Base-by-base conservation (phyloP, 2,797 vertebrate species). In the Heterohyrax brucei region DNA sequence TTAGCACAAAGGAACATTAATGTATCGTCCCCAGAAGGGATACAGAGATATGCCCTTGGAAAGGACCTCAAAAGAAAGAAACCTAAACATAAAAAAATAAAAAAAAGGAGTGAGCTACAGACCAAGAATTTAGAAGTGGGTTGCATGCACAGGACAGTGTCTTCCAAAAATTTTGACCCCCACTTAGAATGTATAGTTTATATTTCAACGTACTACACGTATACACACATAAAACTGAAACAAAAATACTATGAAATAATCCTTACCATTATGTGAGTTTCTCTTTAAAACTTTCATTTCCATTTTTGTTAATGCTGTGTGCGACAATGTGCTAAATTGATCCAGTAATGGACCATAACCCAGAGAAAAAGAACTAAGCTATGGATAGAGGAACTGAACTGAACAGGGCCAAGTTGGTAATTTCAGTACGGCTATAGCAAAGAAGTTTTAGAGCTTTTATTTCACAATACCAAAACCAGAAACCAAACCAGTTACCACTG, bases 271-370 rank as follows among this genome's bases (percentile, higher is more conserved):
- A 53, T 13, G n/a, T 59, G n/a, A 92, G 83, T 48, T 95, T 93
- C 88, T 79, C 96, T 73, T 88, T 72, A 83, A 83, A 96, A 82
- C 70, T 75, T 90, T 68, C 50, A 62, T 78, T 87, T 68, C 30
- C 64, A 87, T 96, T 91, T 76, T 93, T 79, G 93, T 92, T 93
- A 95, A 86, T 59, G 70, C 64, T 88, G 50, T 33, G 10, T 75
- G 22, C 82, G 72, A 96, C 61, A 39, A 39, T 39, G 94, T 56
- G n/a, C 50, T 92, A 93, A 87, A 80, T 14, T 90, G 87, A 94
- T 59, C 64, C 30, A 85, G 77, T 80, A 80, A 88, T 30, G n/a
- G n/a, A 94, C 3, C 4, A 16, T 39, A 30, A 80, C 12, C 59
- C 33, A 91, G 18, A 76, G 80, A 89, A 89, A 89, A 90, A 95